Evolutionary conservation across 2,888 invertebrate genomes (phyloP), one percentile per base, ranked within the genome.

Genomic region (Cantharis lateralis): DNA sequence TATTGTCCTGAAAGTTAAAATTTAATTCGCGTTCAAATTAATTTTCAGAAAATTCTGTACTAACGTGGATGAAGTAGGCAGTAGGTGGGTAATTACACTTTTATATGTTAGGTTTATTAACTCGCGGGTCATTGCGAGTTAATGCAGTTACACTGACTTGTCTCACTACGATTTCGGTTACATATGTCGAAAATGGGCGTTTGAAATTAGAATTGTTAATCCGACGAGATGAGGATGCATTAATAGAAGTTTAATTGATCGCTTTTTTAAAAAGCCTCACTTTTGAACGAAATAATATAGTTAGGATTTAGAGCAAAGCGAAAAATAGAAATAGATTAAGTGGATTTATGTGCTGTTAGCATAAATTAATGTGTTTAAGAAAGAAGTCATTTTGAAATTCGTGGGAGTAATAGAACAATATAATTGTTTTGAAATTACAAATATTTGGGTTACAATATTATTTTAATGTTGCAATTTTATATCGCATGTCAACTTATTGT

Each of bases 221-320:
- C 48, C 48, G 4, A 48, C 48, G 48, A 48, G 48, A 48, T 48
- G 48, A 48, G 48, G 48, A 48, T 48, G 48, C 48, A 48, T 48
- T 48, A 48, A 48, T 48, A 48, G n/a, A 48, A 48, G 48, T 48
- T 48, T 48, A 48, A 48, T 48, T 48, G 48, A 48, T 48, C 7
- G 48, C 48, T 48, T 48, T 48, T 48, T 48, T 48, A 48, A 48
- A 48, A 48, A 48, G 48, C 48, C n/a, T 48, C n/a, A 48, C 48
- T 48, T 48, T 48, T 48, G 48, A 48, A 69, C 48, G 62, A 77
- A 77, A 77, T 77, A 78, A 72, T 75, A 75, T 68, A 69, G 77
- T 72, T 72, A 81, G 77, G 81, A 81, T 83, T 83, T 79, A 83
- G 83, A 83, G 83, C 83, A 81, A 76, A 80, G 80, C 81, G 79